Base-by-base conservation (phyloP, 2,888 invertebrate species). In the Lomographa bimaculata region DNA sequence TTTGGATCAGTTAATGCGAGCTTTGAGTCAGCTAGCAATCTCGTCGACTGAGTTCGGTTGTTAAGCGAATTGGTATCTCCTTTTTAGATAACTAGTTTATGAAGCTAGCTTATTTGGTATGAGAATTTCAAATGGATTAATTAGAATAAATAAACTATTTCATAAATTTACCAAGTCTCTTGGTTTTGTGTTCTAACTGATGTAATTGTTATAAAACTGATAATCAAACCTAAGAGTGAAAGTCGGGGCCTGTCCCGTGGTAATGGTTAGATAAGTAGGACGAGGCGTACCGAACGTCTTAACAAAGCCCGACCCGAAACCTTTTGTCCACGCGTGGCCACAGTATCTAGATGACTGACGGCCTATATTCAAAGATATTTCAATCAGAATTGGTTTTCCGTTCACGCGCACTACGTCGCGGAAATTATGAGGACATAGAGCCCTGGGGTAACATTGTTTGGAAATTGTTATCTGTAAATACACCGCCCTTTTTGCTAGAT, bases 381-480 rank as follows among this genome's bases (percentile, higher is more conserved):
- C 23, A 40, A 37, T 40, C 41, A 35, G 34, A 46, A 41, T 45
- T 50, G 30, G 43, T 41, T 40, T 34, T 32, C 44, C 26, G 30
- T 14, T 14, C n/a, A n/a, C n/a, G n/a, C n/a, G n/a, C 18, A 19
- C 16, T 24, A 27, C 40, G 35, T 17, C 38, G 40, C 34, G 45
- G 43, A 49, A 45, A 47, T 54, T 40, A 46, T 39, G 32, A 28
- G 36, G 35, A 33, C 45, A 28, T 29, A 29, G 26, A 16, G 27
- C 37, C 19, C 35, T n/a, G 17, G 32, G 32, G 27, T 5, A 35
- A 41, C 19, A 42, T 50, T 50, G 46, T 50, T 41, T 41, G 30
- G 36, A 16, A 25, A 18, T 29, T 33, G 35, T 43, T 46, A 49
- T 48, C 44, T 42, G 33, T 18, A 36, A 25, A 44, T 36, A 32